Evolutionary conservation across 2,888 invertebrate species (phyloP).

Genomic region (Nomada hirtipes): DNA sequence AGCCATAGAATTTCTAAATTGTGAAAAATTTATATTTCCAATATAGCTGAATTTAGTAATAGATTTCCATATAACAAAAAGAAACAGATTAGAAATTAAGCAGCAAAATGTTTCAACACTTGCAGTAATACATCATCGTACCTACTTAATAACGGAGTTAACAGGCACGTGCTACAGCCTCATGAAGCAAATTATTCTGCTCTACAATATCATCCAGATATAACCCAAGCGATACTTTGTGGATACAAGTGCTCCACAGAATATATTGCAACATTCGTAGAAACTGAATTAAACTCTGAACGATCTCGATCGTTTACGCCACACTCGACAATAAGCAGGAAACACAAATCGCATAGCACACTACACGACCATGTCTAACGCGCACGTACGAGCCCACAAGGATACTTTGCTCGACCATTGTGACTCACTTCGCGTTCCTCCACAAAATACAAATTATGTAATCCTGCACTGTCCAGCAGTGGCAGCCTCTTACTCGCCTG

Average conservation of each 20-base stretch:
- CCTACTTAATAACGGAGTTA: not conserved
- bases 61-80: too few species aligned
- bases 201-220: not conserved
- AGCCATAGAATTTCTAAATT: too few species aligned
- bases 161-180: slow-evolving; percentile 10
- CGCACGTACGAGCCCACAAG: slow-evolving; percentile 14
- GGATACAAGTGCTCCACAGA: not conserved
- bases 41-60: too few species aligned
- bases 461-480: slow-evolving; percentile 6
- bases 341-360: slow-evolving; percentile 21
- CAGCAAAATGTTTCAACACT: too few species aligned
- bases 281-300: slow-evolving; percentile 6
- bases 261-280: not conserved
- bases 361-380: slow-evolving; percentile 36
- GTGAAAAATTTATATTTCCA: too few species aligned
- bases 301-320: slow-evolving; percentile 12
- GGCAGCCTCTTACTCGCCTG: too few species aligned
- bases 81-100: too few species aligned
- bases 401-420: slow-evolving; percentile 4
- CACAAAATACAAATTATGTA: slow-evolving; percentile 42
- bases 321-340: slow-evolving; percentile 34
- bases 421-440: slow-evolving; percentile 50
- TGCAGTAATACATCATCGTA: not conserved
- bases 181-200: not conserved
- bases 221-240: not conserved